These are phyloP conservation scores for Lasioglossum marginatum DNA, from an alignment of 2,888 invertebrate genomes.

Conservation along the genomic window DNA sequence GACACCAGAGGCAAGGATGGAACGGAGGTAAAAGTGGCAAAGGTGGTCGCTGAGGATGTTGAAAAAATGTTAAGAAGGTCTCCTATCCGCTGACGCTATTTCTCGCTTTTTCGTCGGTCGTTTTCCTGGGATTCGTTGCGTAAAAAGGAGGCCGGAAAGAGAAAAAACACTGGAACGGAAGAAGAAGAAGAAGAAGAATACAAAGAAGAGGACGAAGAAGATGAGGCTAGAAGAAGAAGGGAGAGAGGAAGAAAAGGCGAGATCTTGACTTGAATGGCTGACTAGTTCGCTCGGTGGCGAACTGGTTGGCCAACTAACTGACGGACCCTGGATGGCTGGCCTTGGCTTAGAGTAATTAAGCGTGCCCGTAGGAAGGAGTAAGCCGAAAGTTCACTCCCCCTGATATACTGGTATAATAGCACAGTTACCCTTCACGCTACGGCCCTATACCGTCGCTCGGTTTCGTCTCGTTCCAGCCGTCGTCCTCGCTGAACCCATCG, in stretches of 20 bases:
- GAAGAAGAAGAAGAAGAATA: constrained; percentile 9
- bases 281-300: constrained; percentile 7
- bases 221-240: constrained; percentile 7
- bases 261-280: constrained; percentile 9
- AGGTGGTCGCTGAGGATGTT: constrained; percentile 9
- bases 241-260: neutral
- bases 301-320: constrained; percentile 40
- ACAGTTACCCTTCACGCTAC: constrained; percentile 26
- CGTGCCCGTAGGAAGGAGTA: constrained; percentile 54
- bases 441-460: neutral
- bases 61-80: constrained; percentile 9
- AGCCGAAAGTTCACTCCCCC: constrained; percentile 62
- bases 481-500: constrained; percentile 51
- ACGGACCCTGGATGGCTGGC: constrained; percentile 45
- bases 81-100: neutral
- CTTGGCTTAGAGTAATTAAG: constrained; percentile 70
- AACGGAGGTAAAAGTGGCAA: constrained; percentile 17
- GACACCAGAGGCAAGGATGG: constrained; percentile 38
- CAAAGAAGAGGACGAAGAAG: constrained; percentile 18
- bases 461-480: constrained; percentile 35
- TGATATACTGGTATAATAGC: constrained; percentile 24
- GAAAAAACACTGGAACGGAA: too few species aligned
- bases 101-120: neutral
- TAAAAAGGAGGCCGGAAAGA: neutral
- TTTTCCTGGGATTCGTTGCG: neutral